Percentiles rank a stretch among this genome's conserved stretches.
phyloP scores from a whole-genome alignment of 2,888 invertebrate genomes.

The Drosophila merina region DNA sequence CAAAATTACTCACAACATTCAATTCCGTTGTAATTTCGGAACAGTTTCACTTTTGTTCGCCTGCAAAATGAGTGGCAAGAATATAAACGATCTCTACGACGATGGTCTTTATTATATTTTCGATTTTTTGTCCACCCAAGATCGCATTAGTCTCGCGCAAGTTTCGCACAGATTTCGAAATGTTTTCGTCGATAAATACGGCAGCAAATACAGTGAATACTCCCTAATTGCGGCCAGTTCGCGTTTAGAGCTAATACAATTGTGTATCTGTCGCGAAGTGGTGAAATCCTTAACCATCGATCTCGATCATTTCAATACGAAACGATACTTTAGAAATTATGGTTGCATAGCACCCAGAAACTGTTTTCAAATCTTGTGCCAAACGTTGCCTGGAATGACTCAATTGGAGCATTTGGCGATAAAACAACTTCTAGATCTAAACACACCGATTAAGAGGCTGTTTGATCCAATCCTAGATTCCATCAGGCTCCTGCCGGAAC shows the following conservation, averaged over 20 bases:
- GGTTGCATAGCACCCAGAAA: slow-evolving; percentile 23
- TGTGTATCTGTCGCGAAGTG: slow-evolving; percentile 50
- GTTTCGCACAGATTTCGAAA: slow-evolving; percentile 57
- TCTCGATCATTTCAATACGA: slow-evolving; percentile 46
- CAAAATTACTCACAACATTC: slow-evolving; percentile 54
- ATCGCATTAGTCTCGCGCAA: slow-evolving; percentile 50
- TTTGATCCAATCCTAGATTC: slow-evolving; percentile 50
- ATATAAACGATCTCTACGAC: slow-evolving; percentile 49
- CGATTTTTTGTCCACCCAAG: slow-evolving; percentile 26
- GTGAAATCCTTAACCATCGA: slow-evolving; percentile 49
- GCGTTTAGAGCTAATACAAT: slow-evolving; percentile 31
- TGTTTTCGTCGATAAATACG: slow-evolving; percentile 25
- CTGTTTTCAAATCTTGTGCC: slow-evolving; percentile 46
- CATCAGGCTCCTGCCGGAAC: slow-evolving; percentile 8
- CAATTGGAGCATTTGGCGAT: slow-evolving; percentile 38
- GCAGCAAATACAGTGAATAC: slow-evolving; percentile 38
- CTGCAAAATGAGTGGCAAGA: slow-evolving; percentile 32
- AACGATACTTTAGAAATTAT: not conserved
- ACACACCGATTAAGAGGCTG: slow-evolving; percentile 29
- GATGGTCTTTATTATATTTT: slow-evolving; percentile 57
- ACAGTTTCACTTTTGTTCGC: slow-evolving; percentile 37
- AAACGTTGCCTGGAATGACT: slow-evolving; percentile 45
- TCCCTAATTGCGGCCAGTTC: slow-evolving; percentile 19
- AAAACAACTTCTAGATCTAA: slow-evolving; percentile 22
- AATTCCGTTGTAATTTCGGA: not conserved